A percentile compares a stretch with the other conserved stretches of the same genome.
phyloP scores from a whole-genome alignment of 2,888 invertebrate genomes.

The Hymenopus coronatus region DNA sequence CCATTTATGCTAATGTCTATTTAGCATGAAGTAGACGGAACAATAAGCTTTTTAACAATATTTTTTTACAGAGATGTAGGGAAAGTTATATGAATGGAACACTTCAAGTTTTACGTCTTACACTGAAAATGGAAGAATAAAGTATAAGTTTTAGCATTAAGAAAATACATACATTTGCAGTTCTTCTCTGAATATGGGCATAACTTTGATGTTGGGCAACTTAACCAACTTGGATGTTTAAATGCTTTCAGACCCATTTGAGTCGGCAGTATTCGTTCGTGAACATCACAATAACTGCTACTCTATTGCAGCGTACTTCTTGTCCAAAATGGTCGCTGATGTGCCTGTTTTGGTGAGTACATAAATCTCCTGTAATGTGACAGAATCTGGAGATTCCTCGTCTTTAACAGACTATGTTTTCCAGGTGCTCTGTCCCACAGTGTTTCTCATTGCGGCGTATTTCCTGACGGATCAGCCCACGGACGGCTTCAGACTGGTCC shows the following conservation, averaged over 20 bases:
- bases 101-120: too few relatives aligned
- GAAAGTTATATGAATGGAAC: too few relatives aligned
- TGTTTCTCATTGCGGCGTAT: conserved; percentile 53
- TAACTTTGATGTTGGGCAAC: too few relatives aligned
- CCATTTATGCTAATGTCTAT: too few relatives aligned
- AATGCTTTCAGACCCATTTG: conserved; percentile 63
- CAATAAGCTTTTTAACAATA: too few relatives aligned
- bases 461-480: conserved; percentile 55
- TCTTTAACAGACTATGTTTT: background rate
- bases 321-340: conserved; percentile 72
- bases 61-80: too few relatives aligned
- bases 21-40: too few relatives aligned
- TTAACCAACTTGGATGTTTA: background rate
- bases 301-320: conserved; percentile 65
- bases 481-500: conserved; percentile 48
- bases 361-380: background rate
- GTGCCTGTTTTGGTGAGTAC: conserved; percentile 64
- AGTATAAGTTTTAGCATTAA: too few relatives aligned
- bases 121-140: too few relatives aligned
- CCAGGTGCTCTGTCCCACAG: conserved; percentile 49
- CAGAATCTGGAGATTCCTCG: background rate
- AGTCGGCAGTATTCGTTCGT: conserved; percentile 67
- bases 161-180: too few relatives aligned
- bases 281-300: conserved; percentile 81
- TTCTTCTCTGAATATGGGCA: too few relatives aligned